Evolutionary conservation across 1,140 invertebrate species (phyloP).

Genomic region (Caligus rogercresseyi): DNA sequence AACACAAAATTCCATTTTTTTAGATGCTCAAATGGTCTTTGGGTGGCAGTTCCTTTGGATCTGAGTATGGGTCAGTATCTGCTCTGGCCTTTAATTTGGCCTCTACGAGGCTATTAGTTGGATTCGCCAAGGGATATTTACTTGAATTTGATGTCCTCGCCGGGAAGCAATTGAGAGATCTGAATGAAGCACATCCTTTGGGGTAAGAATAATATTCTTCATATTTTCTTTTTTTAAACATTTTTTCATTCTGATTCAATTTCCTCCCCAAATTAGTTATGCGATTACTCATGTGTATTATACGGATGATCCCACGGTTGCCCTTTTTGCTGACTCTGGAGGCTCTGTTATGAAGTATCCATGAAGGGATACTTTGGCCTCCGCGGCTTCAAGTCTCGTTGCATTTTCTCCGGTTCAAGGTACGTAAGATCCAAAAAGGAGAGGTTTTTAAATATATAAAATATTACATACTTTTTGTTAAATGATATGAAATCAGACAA

Average conservation of each 20-base stretch:
- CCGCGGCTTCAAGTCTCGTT: conserved; percentile 44
- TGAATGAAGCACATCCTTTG: conserved; percentile 67
- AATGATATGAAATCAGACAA: too few species aligned
- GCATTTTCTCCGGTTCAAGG: conserved; percentile 40
- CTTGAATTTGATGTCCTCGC: conserved; percentile 57
- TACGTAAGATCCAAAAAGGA: too few species aligned
- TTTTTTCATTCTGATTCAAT: background rate
- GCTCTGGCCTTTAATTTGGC: conserved; percentile 44
- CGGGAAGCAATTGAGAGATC: conserved; percentile 54
- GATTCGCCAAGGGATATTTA: conserved; percentile 68
- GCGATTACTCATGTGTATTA: conserved; percentile 35
- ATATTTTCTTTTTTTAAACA: background rate
- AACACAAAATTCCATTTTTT: conserved; percentile 27
- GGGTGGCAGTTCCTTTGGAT: conserved; percentile 29
- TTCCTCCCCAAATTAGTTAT: background rate
- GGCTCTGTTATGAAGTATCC: conserved; percentile 92
- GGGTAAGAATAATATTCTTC: conserved; percentile 41
- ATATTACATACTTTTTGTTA: too few species aligned
- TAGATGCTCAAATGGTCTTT: conserved; percentile 52
- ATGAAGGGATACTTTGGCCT: conserved; percentile 77
- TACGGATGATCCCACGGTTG: conserved; percentile 51
- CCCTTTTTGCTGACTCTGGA: conserved; percentile 77
- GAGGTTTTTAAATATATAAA: too few species aligned
- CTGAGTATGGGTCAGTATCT: conserved; percentile 48
- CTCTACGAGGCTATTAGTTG: conserved; percentile 61